phyloP scores from a whole-genome alignment of 2,888 invertebrate genomes.

The Celastrina argiolus region DNA sequence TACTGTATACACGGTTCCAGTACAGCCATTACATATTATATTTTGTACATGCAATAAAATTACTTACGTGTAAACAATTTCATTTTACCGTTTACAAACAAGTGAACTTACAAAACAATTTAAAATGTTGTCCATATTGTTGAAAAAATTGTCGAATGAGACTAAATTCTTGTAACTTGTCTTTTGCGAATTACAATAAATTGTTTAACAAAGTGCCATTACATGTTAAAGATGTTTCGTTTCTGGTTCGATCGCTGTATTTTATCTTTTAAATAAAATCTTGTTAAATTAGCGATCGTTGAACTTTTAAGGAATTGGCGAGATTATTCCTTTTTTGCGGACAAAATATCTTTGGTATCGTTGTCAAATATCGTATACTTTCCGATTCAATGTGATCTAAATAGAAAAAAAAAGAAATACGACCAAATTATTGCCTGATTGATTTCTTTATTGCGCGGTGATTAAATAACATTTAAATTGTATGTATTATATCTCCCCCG shows the following conservation, averaged over 20 bases:
- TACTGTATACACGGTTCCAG: background rate
- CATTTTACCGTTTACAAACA: background rate
- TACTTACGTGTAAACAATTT: conserved; percentile 1
- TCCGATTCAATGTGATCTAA: too few species aligned
- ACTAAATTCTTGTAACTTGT: background rate
- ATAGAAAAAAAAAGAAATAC: too few species aligned
- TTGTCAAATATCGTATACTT: background rate
- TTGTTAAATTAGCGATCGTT: conserved; percentile 3
- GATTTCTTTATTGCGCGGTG: too few species aligned
- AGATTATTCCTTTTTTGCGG: background rate
- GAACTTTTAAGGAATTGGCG: background rate
- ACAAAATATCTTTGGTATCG: background rate
- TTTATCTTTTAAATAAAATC: conserved; percentile 7
- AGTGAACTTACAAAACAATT: background rate
- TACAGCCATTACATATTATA: too few species aligned
- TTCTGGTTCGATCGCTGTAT: background rate
- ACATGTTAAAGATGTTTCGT: background rate
- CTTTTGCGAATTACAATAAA: conserved; percentile 15
- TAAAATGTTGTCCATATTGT: background rate
- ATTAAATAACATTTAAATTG: too few species aligned
- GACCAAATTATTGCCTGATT: too few species aligned
- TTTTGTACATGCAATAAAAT: background rate
- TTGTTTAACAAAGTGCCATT: conserved; percentile 1
- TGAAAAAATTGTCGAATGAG: background rate
- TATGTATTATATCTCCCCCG: too few species aligned